Percentiles rank a stretch among this genome's conserved stretches.
Conservation (phyloP, 2,888 invertebrate genomes). For the Stratiomys singularior region DNA sequence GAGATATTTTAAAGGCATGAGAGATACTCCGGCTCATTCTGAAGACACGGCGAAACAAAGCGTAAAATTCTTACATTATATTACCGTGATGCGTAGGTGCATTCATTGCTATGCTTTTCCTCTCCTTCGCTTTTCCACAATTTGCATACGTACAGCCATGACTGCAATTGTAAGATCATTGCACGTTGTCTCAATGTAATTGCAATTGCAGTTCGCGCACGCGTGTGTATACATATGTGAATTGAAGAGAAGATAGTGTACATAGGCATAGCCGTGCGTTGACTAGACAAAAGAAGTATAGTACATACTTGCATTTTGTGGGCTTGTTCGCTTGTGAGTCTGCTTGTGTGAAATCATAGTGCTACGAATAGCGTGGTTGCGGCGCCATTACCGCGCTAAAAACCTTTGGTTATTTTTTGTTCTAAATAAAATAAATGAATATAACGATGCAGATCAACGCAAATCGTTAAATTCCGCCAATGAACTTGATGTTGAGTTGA, state of each 20-base stretch:
- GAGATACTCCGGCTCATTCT: too few species aligned
- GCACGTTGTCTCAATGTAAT: not conserved
- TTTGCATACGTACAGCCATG: conserved; percentile 19
- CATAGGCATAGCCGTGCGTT: not conserved
- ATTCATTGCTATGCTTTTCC: not conserved
- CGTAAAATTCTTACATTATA: too few species aligned
- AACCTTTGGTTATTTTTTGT: not conserved
- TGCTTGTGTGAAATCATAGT: not conserved
- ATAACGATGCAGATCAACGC: conserved; percentile 25
- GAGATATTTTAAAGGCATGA: too few species aligned
- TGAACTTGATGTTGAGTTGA: conserved; percentile 26
- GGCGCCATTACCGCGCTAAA: conserved; percentile 33
- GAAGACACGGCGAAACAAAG: too few species aligned
- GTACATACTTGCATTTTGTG: not conserved
- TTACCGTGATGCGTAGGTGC: conserved; percentile 16
- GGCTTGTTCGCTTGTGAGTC: not conserved
- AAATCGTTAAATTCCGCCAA: conserved; percentile 39
- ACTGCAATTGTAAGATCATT: conserved; percentile 27
- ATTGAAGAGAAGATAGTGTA: conserved; percentile 1
- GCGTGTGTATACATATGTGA: conserved; percentile 2
- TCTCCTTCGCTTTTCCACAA: conserved; percentile 2
- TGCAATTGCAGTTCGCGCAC: not conserved
- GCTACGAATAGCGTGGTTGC: not conserved
- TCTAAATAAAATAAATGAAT: not conserved
- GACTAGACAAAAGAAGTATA: conserved; percentile 38